These are phyloP conservation scores for Vultur gryphus DNA, from an alignment of 2,797 vertebrate genomes.

Conservation along the genomic window DNA sequence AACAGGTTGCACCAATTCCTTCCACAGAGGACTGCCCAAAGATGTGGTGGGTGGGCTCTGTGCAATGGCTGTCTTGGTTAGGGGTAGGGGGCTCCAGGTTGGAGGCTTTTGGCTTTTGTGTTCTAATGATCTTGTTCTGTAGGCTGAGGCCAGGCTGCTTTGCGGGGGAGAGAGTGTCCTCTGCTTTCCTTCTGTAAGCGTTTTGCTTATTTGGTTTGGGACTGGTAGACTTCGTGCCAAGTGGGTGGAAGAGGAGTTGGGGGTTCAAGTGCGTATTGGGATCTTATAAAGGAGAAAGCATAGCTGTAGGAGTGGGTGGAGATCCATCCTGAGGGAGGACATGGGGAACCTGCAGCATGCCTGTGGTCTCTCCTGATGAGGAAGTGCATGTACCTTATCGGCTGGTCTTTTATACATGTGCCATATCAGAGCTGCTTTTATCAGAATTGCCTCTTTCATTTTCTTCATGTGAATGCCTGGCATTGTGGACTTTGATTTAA, in stretches of 20 bases:
- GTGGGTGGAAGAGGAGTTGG: background rate
- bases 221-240: background rate
- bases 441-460: background rate
- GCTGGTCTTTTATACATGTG: background rate
- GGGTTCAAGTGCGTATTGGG: background rate
- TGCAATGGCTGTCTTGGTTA: background rate
- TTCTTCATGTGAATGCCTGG: background rate
- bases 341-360: background rate
- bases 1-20: background rate
- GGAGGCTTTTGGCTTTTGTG: background rate
- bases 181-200: rapidly evolving
- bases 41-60: background rate
- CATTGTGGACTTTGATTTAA: background rate
- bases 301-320: background rate
- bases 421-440: background rate
- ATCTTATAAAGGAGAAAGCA: background rate
- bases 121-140: background rate
- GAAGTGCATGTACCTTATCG: background rate
- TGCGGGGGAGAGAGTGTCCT: background rate
- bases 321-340: background rate
- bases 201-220: background rate
- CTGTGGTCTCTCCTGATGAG: rapidly evolving
- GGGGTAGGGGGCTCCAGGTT: background rate
- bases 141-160: background rate
- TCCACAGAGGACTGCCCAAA: background rate